phyloP scores from a whole-genome alignment of 2,888 invertebrate species.

The Lasioglossum calceatum region DNA sequence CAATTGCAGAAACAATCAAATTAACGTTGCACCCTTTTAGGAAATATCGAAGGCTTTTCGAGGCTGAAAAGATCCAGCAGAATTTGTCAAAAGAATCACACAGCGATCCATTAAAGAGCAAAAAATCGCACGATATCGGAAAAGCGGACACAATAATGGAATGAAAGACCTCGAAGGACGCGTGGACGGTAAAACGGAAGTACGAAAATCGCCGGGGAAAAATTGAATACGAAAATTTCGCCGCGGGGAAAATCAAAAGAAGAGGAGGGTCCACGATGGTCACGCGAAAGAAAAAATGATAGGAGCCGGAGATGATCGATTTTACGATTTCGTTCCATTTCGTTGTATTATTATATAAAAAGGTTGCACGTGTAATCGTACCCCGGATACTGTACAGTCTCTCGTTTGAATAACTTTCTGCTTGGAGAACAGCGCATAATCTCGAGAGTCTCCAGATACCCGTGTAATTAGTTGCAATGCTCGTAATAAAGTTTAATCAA shows the following conservation, averaged over 20 bases:
- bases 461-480: neutral
- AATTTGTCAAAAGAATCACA: neutral
- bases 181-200: neutral
- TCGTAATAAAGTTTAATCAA: neutral
- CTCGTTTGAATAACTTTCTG: neutral
- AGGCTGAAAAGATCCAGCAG: neutral
- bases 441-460: neutral
- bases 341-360: neutral
- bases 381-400: neutral
- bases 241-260: neutral
- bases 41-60: neutral
- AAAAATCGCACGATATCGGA: neutral
- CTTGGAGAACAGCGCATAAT: neutral
- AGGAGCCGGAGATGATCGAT: neutral
- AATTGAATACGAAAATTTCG: neutral
- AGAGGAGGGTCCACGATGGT: too few relatives aligned
- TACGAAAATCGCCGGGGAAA: neutral
- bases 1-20: neutral
- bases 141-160: neutral
- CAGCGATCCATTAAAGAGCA: neutral
- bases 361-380: neutral
- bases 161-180: neutral
- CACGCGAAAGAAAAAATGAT: neutral
- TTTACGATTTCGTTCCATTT: conserved; percentile 11
- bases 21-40: neutral